These are phyloP conservation scores for Heliopora coerulea DNA, from an alignment of 92 coral and sea anemone genomes.

Conservation along the genomic window DNA sequence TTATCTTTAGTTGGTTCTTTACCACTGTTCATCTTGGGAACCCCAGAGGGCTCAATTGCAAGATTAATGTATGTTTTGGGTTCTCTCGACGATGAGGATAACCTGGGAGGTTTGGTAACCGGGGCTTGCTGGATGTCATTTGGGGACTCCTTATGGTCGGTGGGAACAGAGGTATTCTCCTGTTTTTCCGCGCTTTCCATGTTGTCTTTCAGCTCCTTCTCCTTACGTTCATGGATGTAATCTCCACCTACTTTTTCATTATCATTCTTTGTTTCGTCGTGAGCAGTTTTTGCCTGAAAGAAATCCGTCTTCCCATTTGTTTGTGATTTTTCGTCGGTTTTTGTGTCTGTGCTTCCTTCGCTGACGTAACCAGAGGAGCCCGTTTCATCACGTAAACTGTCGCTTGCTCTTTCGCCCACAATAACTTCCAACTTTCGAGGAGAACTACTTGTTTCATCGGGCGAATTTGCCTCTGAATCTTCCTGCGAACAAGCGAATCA, in stretches of 20 bases:
- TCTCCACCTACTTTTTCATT: constrained; percentile 19
- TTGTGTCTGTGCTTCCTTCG: constrained; percentile 39
- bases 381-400: constrained; percentile 18
- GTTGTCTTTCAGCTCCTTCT: neutral
- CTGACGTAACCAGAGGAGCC: constrained; percentile 25
- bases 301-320: constrained; percentile 34
- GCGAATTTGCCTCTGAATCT: neutral
- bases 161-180: constrained; percentile 3
- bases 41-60: constrained; percentile 22
- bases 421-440: neutral
- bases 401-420: neutral
- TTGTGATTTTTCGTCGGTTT: constrained; percentile 31
- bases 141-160: constrained; percentile 19
- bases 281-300: constrained; percentile 35
- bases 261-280: constrained; percentile 14
- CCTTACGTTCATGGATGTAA: neutral
- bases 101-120: constrained; percentile 24
- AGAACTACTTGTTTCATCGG: neutral
- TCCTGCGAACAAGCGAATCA: neutral
- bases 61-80: constrained; percentile 38
- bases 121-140: constrained; percentile 20
- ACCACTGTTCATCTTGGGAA: neutral
- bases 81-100: constrained; percentile 10
- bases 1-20: neutral
- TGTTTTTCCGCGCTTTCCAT: neutral